Conservation (phyloP, 2,888 invertebrate genomes). For the Conops quadrifasciatus region DNA sequence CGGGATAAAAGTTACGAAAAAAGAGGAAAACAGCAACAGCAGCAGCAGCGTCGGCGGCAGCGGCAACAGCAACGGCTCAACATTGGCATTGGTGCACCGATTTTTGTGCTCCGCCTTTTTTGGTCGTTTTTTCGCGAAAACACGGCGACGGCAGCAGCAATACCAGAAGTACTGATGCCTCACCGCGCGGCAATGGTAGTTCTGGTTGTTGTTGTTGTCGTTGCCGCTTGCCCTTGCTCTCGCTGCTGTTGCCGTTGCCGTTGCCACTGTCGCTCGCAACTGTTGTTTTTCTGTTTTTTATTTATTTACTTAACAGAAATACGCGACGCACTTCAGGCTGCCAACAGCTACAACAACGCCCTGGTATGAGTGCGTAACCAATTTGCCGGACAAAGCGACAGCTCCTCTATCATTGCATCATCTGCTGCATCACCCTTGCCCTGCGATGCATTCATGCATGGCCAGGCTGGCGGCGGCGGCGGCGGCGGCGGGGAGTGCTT, state of each 20-base stretch:
- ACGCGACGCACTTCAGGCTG: constrained; percentile 13
- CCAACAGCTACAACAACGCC: not conserved
- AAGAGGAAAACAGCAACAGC: constrained; percentile 50
- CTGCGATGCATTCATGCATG: not conserved
- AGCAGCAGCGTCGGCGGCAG: not conserved
- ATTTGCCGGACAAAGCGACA: constrained; percentile 3
- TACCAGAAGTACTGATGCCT: not conserved
- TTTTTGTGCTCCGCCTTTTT: constrained; percentile 31
- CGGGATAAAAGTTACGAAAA: not conserved
- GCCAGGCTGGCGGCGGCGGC: not conserved
- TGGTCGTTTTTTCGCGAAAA: constrained; percentile 26
- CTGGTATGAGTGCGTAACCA: constrained; percentile 11
- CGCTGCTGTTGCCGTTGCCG: not conserved
- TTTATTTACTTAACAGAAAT: constrained; percentile 9
- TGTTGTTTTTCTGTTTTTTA: constrained; percentile 3
- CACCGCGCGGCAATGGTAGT: not conserved
- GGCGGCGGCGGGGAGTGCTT: not conserved
- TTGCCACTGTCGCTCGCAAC: constrained; percentile 2
- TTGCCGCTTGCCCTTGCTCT: not conserved
- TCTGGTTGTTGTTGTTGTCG: not conserved
- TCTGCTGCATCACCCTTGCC: not conserved
- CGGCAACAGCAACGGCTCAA: not conserved
- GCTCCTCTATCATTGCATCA: not conserved
- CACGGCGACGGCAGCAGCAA: not conserved
- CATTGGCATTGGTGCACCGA: constrained; percentile 22